Evolutionary conservation across 2,113 vertebrate genomes (phyloP).

Genomic region (Corydoras maculifer): DNA sequence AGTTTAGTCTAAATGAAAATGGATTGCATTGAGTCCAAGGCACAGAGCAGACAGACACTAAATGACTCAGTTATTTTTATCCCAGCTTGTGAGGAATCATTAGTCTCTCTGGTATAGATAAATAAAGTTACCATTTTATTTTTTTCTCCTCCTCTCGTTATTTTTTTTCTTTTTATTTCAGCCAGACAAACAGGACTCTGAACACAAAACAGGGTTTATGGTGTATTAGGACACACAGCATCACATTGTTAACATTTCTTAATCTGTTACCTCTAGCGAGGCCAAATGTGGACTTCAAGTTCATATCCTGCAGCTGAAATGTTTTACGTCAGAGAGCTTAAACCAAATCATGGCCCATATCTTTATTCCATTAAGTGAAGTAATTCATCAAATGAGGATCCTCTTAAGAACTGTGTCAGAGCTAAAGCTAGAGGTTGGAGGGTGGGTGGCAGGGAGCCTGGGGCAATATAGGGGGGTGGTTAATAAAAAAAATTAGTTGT

Average conservation of each 20-base stretch:
- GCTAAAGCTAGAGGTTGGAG: background rate
- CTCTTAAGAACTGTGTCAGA: conserved; percentile 33
- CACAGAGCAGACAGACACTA: conserved; percentile 53
- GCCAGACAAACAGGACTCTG: conserved; percentile 15
- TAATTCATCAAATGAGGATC: conserved; percentile 55
- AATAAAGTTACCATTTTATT: conserved; percentile 57
- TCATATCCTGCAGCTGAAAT: conserved; percentile 26
- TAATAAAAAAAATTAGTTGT: too few species aligned
- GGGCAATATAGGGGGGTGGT: conserved; percentile 8
- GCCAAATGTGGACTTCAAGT: background rate
- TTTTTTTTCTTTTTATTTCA: background rate
- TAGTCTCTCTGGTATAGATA: conserved; percentile 58
- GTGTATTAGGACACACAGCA: conserved; percentile 29
- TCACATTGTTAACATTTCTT: conserved; percentile 47
- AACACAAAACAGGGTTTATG: conserved; percentile 14
- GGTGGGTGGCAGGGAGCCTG: background rate
- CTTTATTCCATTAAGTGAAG: conserved; percentile 56
- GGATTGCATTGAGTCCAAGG: conserved; percentile 51
- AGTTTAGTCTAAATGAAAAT: conserved; percentile 42
- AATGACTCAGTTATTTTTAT: conserved; percentile 52
- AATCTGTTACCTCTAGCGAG: conserved; percentile 36
- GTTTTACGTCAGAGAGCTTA: conserved; percentile 39
- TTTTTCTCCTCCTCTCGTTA: conserved; percentile 44
- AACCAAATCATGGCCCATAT: conserved; percentile 41
- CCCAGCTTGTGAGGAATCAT: conserved; percentile 60